These are phyloP conservation scores for Steinernema hermaphroditum DNA, from an alignment of 2,888 invertebrate species.

Conservation along the genomic window DNA sequence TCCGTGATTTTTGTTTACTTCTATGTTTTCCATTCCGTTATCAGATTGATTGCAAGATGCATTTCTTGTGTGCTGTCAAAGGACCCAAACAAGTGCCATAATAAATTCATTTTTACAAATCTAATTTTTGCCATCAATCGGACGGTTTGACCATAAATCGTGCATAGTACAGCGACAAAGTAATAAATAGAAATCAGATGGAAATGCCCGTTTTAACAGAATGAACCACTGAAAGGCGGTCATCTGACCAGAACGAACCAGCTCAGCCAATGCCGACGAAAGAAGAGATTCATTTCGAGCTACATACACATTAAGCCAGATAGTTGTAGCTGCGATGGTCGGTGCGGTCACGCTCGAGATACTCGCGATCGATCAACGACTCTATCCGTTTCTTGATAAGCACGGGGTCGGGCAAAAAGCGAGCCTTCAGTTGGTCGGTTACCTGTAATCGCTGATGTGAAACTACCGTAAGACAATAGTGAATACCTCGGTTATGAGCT, in stretches of 20 bases:
- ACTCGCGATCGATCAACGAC: conserved; percentile 96
- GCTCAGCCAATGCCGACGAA: conserved; percentile 14
- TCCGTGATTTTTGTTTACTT: too few species aligned
- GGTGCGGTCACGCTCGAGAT: conserved; percentile 92
- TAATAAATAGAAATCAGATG: conserved; percentile 27
- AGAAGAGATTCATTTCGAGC: conserved; percentile 21
- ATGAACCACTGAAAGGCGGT: conserved; percentile 29
- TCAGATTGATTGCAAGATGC: too few species aligned
- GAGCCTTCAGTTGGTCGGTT: conserved; percentile 90
- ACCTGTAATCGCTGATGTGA: conserved; percentile 68
- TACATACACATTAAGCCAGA: conserved; percentile 42
- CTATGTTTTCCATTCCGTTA: too few species aligned
- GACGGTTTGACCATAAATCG: background rate
- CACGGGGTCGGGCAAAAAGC: conserved; percentile 95
- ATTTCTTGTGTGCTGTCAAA: too few species aligned
- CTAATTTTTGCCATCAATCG: background rate
- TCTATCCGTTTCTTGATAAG: conserved; percentile 99
- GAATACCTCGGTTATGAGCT: conserved; percentile 84
- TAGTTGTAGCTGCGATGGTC: conserved; percentile 73
- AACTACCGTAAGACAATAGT: background rate
- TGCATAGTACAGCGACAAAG: background rate
- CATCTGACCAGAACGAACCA: conserved; percentile 27
- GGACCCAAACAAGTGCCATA: too few species aligned
- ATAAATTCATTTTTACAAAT: conserved; percentile 18
- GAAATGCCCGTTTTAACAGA: conserved; percentile 27